Conservation (phyloP, 2,113 vertebrate genomes). For the Setophaga kirtlandii region DNA sequence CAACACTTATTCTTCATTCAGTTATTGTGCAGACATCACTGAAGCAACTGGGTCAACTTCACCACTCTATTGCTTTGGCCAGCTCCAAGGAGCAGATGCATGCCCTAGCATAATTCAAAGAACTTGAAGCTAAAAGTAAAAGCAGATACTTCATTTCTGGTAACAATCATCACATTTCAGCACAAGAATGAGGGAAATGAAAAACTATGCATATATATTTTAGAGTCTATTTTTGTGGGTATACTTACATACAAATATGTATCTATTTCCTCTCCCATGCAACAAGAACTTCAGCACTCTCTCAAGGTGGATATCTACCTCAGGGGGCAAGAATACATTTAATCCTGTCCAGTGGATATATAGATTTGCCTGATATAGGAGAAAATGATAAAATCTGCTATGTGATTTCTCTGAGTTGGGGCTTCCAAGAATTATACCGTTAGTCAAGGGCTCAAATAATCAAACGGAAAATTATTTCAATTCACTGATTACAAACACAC, state of each 20-base stretch:
- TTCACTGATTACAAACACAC: neutral
- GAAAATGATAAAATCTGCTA: neutral
- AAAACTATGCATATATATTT: neutral
- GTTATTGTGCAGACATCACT: neutral
- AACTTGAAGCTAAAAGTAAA: neutral
- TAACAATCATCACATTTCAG: neutral
- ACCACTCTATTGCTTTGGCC: neutral
- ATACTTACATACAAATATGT: neutral
- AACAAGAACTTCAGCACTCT: neutral
- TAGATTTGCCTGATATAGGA: neutral
- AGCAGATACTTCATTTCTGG: neutral
- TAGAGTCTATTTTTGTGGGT: neutral
- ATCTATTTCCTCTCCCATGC: neutral
- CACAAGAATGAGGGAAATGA: neutral
- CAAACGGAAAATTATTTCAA: neutral
- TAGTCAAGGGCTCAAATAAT: neutral
- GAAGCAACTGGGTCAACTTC: neutral
- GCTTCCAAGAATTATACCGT: neutral
- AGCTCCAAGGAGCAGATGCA: neutral
- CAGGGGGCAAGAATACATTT: neutral
- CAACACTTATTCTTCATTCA: neutral
- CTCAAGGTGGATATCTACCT: neutral
- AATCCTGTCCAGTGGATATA: neutral
- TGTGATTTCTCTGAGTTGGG: neutral
- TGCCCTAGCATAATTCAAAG: neutral